Evolutionary conservation across 2,797 vertebrate species (phyloP), one percentile per base, ranked within the genome.

Genomic region (Novumbra hubbsi): DNA sequence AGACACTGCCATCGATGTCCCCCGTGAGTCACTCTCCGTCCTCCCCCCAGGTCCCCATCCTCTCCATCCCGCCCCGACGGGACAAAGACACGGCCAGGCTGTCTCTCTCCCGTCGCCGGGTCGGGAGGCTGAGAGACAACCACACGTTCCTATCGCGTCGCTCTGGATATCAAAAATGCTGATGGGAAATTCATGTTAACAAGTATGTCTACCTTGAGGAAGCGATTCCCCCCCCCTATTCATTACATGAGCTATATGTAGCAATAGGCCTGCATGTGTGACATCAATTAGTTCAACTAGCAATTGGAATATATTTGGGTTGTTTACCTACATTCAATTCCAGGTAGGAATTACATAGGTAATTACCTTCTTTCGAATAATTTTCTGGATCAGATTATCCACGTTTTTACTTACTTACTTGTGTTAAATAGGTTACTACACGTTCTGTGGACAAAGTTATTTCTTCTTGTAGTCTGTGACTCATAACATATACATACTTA

Each of bases 81-180:
- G 28, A 57, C 27, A 72, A 62, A 55, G 68, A 63, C 66, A 57
- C 50, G 24, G 49, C 38, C 41, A 24, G 71, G 50, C 66, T 66
- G 68, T 48, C 68, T 65, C 70, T 76, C 70, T 64, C 63, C 76
- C 62, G 41, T 78, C 71, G 71, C 68, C 65, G 55, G n/a, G 17
- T 30, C 60, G 48, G 45, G 28, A 65, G 17, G 28, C 15, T 17
- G 28, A 17, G 17, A 32, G 34, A 32, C 30, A 65, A 32, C 15
- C 55, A 60, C 9, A 24, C 21, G 11, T 21, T 52, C 7, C 7
- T 52, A n/a, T 52, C 19, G 50, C 9, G 15, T n/a, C 7, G 5
- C 21, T 60, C 38, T 45, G 2, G 12, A 34, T 38, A 27, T n/a
- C 1, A 49, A 70, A 21, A 28, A 49, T 21, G 27, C 27, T 2